Evolutionary conservation across 2,888 invertebrate species (phyloP), one percentile per base, ranked within the genome.

Genomic region (Brachypterus glaber): DNA sequence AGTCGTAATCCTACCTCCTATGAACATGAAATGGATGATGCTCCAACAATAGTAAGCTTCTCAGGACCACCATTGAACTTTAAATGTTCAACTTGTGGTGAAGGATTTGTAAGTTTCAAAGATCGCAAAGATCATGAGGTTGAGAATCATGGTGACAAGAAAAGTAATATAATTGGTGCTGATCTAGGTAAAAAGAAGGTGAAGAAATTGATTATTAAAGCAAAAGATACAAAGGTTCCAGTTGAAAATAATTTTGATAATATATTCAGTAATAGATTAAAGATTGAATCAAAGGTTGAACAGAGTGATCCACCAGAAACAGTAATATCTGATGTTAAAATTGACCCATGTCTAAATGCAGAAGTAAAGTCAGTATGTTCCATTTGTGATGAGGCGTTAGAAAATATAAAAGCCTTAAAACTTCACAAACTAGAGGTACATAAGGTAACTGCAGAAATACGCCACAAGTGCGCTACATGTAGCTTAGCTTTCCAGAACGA

Each of bases 401-500:
- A 55, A 15, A 56, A 57, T 37, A 48, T 46, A 26, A 53, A 49
- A 33, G 52, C 55, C n/a, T 50, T 65, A 36, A 61, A 52, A 13
- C 66, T 69, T 27, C 74, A 75, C 2, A 67, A 67, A 45, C 49
- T 69, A 3, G 69, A 68, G 29, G 58, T 60, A 1, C 62, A 73
- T 49, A 71, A 70, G 45, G 66, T 70, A 44, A 67, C 67, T 40
- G 49, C 59, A 3, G 51, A 50, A 4, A 42, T 51, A 16, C 44
- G 52, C 29, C 53, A 59, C 38, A 70, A 69, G 45, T 82, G 82
- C 53, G 70, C 70, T 46, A 75, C 76, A 9, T 82, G 82, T 55
- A 70, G 71, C 33, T 76, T 77, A 47, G 75, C 77, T 53, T 86
- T 84, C 55, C 66, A 72, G 3, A 77, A 75, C 1, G 81, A 83